Evolutionary conservation across 2,113 vertebrate genomes (phyloP), one percentile per base, ranked within the genome.

Genomic region (Gnathonemus longibarbis): DNA sequence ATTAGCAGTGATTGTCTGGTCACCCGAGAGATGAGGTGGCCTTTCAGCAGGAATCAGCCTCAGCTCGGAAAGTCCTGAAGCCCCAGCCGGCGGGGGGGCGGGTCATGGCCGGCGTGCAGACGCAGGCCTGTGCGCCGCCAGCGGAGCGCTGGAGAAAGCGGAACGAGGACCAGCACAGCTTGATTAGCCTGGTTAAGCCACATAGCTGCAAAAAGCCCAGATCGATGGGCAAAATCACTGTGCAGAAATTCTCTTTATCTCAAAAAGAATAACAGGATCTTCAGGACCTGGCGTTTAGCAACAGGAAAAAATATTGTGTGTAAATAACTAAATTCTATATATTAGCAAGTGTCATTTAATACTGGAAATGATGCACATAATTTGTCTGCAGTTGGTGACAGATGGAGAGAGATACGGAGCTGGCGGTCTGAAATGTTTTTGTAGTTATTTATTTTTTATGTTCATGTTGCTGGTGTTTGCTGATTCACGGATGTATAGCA

Each of bases 1-100:
- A 58, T 88, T 56, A 88, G 87, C 9, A 19, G 52, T 42, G 87
- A 88, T 88, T 58, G 52, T 90, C 48, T 53, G 89, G 53, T 90
- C 84, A 90, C 91, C 87, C 87, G 27, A 58, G 87, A 88, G 87
- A 27, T 24, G 53, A 88, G 35, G 87, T 24, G 15, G 17, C 53
- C 39, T 88, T 88, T 62, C 86, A 88, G 87, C 2, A 24, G 56
- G 91, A 77, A 48, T 90, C 84, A 31, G 39, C 24, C 84, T 86
- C 19, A 52, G 39, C 24, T 15, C 1, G 53, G 39, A 8, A 21
- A 88, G 50, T 39, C 17, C 53, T 58, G 50, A 21, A 42, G 17
- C 19, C 31, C 87, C 35, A 24, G 15, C 52, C 31, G 3, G 35
- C n/a, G 9, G 58, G n/a, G 62, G 42, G 17, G 42, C 3, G 42